Conservation (phyloP, 2,797 vertebrate species). For the Peromyscus attwateri region DNA sequence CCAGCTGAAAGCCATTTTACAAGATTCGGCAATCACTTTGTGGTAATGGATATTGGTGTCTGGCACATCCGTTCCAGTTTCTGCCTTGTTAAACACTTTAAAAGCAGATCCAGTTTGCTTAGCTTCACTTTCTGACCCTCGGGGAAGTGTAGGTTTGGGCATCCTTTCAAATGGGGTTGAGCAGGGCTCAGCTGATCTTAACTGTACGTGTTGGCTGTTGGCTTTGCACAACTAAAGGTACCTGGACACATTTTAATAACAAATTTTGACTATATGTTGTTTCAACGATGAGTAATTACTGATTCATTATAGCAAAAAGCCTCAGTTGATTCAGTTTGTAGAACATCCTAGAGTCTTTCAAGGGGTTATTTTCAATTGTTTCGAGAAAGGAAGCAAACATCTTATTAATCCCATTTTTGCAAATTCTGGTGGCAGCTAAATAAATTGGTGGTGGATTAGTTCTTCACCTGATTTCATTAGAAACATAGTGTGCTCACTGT, state of each 20-base stretch:
- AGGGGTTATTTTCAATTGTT: constrained; percentile 19
- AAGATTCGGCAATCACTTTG: constrained; percentile 79
- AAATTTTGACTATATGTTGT: constrained; percentile 1
- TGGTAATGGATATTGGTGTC: constrained; percentile 81
- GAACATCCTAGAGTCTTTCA: neutral
- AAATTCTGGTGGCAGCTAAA: neutral
- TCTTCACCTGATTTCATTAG: constrained; percentile 18
- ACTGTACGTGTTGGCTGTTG: constrained; percentile 53
- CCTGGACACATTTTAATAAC: constrained; percentile 23
- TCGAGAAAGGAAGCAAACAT: constrained; percentile 10
- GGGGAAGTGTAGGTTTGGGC: constrained; percentile 47
- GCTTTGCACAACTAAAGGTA: constrained; percentile 8
- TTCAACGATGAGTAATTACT: neutral
- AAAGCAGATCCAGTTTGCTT: constrained; percentile 66
- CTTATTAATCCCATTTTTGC: neutral
- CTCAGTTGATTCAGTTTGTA: neutral
- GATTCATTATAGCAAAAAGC: neutral
- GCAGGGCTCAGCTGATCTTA: constrained; percentile 48
- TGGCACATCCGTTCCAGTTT: constrained; percentile 85
- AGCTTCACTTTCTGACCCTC: constrained; percentile 58
- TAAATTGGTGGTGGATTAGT: neutral
- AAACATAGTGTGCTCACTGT: neutral
- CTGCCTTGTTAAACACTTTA: constrained; percentile 83
- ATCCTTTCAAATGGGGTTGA: constrained; percentile 42
- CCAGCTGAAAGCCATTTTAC: constrained; percentile 77